Percentiles rank a stretch among this genome's conserved stretches.
Conservation (phyloP, 2,797 vertebrate species). For the Pseudopleuronectes americanus region DNA sequence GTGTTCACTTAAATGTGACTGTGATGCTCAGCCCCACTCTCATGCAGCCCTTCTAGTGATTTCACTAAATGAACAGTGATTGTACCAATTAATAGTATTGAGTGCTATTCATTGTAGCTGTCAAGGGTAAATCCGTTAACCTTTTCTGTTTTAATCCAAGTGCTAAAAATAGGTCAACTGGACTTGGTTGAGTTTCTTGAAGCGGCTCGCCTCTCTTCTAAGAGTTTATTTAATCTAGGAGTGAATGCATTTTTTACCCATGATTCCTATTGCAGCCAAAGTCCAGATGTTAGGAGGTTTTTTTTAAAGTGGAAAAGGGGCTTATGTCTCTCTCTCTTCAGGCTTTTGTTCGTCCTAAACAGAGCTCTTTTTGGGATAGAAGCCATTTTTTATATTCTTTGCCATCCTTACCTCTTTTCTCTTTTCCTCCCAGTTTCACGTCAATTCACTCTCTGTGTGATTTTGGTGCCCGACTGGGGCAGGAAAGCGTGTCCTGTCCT, state of each 20-base stretch:
- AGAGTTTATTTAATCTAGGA: too few relatives aligned
- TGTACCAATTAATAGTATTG: conserved; percentile 94
- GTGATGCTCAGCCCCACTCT: conserved; percentile 83
- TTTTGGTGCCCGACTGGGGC: conserved; percentile 13
- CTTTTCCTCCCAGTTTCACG: background rate
- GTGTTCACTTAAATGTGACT: conserved; percentile 38
- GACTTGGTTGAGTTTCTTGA: too few relatives aligned
- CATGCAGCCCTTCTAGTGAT: conserved; percentile 89
- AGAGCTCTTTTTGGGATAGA: too few relatives aligned
- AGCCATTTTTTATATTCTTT: too few relatives aligned
- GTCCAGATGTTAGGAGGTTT: background rate
- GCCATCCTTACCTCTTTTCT: background rate
- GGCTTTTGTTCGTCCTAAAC: too few relatives aligned
- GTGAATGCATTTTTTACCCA: too few relatives aligned
- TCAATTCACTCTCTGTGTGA: conserved; percentile 12
- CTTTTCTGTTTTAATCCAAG: too few relatives aligned
- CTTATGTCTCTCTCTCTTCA: background rate
- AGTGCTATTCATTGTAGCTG: conserved; percentile 92
- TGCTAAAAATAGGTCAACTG: too few relatives aligned
- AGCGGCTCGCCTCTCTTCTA: too few relatives aligned
- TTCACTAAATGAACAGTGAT: conserved; percentile 92
- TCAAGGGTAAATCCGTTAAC: conserved; percentile 56
- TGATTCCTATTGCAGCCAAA: too few relatives aligned
- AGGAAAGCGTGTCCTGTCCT: conserved; percentile 72
- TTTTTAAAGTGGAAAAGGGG: background rate